phyloP scores from a whole-genome alignment of 1,140 invertebrate species.

The Procambarus virginalis region DNA sequence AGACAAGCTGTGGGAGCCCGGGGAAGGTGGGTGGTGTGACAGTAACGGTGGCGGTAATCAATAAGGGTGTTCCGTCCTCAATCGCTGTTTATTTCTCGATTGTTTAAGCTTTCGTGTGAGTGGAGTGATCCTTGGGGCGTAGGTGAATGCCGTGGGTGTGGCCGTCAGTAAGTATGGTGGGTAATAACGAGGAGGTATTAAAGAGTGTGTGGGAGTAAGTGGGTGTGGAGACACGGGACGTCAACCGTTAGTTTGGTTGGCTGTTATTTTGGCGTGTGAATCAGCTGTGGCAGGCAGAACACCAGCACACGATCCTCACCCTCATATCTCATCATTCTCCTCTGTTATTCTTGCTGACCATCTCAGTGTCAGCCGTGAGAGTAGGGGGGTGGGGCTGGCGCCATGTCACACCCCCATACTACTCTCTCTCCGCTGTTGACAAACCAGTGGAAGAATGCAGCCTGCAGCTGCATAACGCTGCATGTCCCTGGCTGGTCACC shows the following conservation, averaged over 20 bases:
- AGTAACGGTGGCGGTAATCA: neutral
- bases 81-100: neutral
- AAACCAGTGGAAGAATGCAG: neutral
- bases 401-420: neutral
- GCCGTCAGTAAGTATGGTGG: neutral
- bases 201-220: neutral
- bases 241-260: neutral
- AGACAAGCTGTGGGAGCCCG: too few relatives aligned
- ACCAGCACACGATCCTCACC: neutral
- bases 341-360: neutral
- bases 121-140: neutral
- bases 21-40: neutral
- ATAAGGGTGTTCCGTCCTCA: neutral
- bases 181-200: neutral
- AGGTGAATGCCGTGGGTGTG: neutral
- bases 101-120: neutral
- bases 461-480: neutral
- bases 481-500: too few relatives aligned
- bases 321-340: neutral
- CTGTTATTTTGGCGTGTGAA: neutral
- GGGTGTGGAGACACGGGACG: neutral
- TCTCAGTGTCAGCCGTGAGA: neutral
- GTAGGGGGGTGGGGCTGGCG: conserved; percentile 2
- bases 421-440: neutral
- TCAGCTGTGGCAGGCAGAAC: neutral